Evolutionary conservation across 2,888 invertebrate genomes (phyloP).

Genomic region (Drosophila subquinaria): DNA sequence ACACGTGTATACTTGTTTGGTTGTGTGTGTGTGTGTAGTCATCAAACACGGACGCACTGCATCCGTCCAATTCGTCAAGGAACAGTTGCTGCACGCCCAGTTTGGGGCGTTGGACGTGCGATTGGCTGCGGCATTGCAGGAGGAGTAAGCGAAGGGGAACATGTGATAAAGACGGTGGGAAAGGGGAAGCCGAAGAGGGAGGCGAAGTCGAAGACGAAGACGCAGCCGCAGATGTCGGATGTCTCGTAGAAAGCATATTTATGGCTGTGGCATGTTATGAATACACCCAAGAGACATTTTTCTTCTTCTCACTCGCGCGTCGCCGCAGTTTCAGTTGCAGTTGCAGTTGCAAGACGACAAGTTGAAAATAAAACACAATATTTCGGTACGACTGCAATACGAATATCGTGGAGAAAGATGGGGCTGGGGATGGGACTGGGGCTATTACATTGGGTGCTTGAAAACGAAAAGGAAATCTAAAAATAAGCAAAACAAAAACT

Average conservation of each 20-base stretch:
- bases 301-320: conserved; percentile 75
- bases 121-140: conserved; percentile 57
- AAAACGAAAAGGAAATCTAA: conserved; percentile 72
- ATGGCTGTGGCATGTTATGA: conserved; percentile 80
- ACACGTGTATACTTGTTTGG: not conserved
- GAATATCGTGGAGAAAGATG: not conserved
- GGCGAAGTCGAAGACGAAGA: conserved; percentile 6
- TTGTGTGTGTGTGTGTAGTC: conserved; percentile 33
- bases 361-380: conserved; percentile 40
- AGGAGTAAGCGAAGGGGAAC: not conserved
- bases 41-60: conserved; percentile 65
- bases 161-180: too few species aligned
- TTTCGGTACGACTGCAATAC: conserved; percentile 30
- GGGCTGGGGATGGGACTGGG: not conserved
- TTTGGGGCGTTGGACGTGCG: conserved; percentile 58
- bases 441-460: conserved; percentile 61
- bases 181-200: not conserved
- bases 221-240: conserved; percentile 59
- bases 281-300: conserved; percentile 81
- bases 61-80: conserved; percentile 81
- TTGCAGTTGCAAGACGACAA: conserved; percentile 45
- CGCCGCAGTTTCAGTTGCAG: conserved; percentile 17
- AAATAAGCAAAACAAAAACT: conserved; percentile 62
- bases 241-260: conserved; percentile 78
- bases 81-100: conserved; percentile 73